Conservation (phyloP, 2,888 invertebrate genomes). For the Lagria hirta region DNA sequence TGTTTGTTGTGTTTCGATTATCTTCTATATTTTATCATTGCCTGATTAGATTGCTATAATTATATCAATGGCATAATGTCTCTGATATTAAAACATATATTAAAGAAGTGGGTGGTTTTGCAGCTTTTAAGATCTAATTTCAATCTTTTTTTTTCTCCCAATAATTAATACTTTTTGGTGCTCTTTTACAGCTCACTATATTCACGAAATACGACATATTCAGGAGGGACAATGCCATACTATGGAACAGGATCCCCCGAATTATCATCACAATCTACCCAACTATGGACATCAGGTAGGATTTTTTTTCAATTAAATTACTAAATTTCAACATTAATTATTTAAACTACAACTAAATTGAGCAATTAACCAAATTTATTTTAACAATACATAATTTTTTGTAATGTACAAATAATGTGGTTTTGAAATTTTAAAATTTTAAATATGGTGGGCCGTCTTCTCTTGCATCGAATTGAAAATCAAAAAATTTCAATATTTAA, state of each 20-base stretch:
- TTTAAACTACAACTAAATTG: not conserved
- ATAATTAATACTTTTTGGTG: constrained; percentile 23
- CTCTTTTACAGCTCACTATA: constrained; percentile 48
- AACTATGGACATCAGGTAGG: constrained; percentile 48
- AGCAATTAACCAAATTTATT: too few relatives aligned
- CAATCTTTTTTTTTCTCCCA: constrained; percentile 17
- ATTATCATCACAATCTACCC: constrained; percentile 42
- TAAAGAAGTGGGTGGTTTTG: constrained; percentile 34
- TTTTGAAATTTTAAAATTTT: too few relatives aligned
- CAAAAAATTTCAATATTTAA: too few relatives aligned
- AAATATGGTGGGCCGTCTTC: too few relatives aligned
- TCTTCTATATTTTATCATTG: constrained; percentile 19
- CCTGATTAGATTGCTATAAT: constrained; percentile 20
- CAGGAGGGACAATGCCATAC: constrained; percentile 41
- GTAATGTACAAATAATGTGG: too few relatives aligned
- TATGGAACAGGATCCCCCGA: constrained; percentile 48
- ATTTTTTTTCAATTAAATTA: constrained; percentile 2
- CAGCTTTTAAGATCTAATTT: constrained; percentile 14
- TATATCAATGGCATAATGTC: constrained; percentile 17
- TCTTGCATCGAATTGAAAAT: too few relatives aligned
- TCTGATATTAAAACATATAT: constrained; percentile 35
- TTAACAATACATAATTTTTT: too few relatives aligned
- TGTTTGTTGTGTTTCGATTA: constrained; percentile 30
- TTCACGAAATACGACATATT: constrained; percentile 41
- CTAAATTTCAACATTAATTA: too few relatives aligned